Base-by-base conservation (phyloP, 1,140 invertebrate species). In the Aphelenchoides avenae region DNA sequence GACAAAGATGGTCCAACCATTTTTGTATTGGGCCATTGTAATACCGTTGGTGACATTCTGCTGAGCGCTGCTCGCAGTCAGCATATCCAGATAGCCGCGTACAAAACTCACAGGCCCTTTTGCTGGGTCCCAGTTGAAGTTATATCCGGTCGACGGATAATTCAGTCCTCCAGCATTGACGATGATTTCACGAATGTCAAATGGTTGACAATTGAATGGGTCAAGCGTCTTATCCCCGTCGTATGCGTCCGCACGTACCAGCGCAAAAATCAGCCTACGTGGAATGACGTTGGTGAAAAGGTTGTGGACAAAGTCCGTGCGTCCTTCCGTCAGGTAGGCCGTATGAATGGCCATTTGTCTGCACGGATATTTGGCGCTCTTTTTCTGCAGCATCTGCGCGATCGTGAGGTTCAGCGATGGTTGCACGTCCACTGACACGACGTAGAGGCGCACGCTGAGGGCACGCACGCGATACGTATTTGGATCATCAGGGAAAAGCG, bases 61-160 rank as follows among this genome's bases (percentile, higher is more conserved):
- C 29, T 18, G 2, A 27, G 26, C 2, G 26, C 57, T 20, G 47
- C 13, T 2, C 34, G 26, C 4, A n/a, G 15, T 20, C 13, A 64
- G 47, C 61, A 66, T 57, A 31, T 61, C 57, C 1, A 66, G 20
- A 52, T 56, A 61, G 0, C 58, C 57, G 0, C 57, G 57, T 3
- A 40, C 29, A 42, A 18, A 61, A 1, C 18, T 30, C 1, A n/a
- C n/a, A n/a, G n/a, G n/a, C n/a, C n/a, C n/a, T 11, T 13, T 13
- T 13, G 7, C 0, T 0, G 47, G 26, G 0, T 1, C 1, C 29
- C 42, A 61, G 1, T 46, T 30, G 1, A 61, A 15, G 22, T 13
- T 11, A 15, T 61, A 61, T 0, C 58, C 44, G 0, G 33, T 18
- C 5, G 36, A 11, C 11, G 57, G 57, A 15, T 33, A 61, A 3